Conservation (phyloP, 2,797 vertebrate genomes). For the Notamacropus eugenii region DNA sequence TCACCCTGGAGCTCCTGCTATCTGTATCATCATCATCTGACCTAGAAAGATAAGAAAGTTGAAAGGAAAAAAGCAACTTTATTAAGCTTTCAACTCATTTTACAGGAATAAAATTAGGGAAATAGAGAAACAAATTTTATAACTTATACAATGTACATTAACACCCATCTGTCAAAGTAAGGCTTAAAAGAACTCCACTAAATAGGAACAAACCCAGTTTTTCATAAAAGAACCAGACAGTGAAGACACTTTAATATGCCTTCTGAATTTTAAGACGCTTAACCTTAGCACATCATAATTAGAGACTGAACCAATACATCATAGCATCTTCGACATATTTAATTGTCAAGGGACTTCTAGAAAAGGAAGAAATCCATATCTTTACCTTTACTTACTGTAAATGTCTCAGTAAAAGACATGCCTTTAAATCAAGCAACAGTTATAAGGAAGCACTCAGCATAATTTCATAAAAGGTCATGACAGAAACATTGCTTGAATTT, state of each 20-base stretch:
- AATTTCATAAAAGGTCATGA: conserved; percentile 59
- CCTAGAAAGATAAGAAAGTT: conserved; percentile 82
- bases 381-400: conserved; percentile 77
- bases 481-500: conserved; percentile 65
- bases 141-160: neutral
- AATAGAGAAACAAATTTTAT: neutral
- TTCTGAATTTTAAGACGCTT: conserved; percentile 61
- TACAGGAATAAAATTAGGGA: neutral
- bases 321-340: conserved; percentile 62
- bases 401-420: conserved; percentile 73
- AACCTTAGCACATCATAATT: conserved; percentile 63
- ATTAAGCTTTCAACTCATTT: neutral
- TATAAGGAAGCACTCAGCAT: conserved; percentile 54
- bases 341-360: conserved; percentile 65
- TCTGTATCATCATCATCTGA: conserved; percentile 88
- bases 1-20: conserved; percentile 93
- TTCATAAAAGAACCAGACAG: neutral
- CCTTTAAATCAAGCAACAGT: conserved; percentile 70
- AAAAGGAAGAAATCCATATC: conserved; percentile 65
- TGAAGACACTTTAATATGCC: neutral
- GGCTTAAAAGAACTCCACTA: neutral
- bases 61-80: conserved; percentile 31
- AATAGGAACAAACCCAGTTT: neutral
- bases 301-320: conserved; percentile 64
- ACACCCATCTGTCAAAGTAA: neutral